Evolutionary conservation across 2,797 vertebrate genomes (phyloP).

Genomic region (Cirrhinus molitorella): DNA sequence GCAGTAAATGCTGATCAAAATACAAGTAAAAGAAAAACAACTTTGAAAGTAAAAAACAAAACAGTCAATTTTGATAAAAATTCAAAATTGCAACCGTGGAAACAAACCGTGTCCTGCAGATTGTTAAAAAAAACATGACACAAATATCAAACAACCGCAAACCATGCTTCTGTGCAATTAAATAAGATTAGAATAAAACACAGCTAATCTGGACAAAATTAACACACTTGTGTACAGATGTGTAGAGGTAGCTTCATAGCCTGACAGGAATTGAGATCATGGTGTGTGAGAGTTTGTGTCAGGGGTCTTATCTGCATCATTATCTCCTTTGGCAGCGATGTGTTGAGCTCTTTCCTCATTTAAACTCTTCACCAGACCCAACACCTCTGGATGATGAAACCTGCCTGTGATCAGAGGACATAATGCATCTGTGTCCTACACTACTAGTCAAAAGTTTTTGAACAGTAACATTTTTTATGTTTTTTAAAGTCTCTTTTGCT

Average conservation of each 20-base stretch:
- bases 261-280: slow-evolving; percentile 53
- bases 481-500: too few species aligned
- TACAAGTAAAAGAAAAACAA: not conserved
- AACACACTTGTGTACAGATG: slow-evolving; percentile 1
- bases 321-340: slow-evolving; percentile 57
- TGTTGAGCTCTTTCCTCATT: slow-evolving; percentile 82
- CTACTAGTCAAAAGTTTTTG: too few species aligned
- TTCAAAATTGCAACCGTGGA: slow-evolving; percentile 11
- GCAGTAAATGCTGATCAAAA: not conserved
- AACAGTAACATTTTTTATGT: too few species aligned
- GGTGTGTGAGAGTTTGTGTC: slow-evolving; percentile 45
- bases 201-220: not conserved
- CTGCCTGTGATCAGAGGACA: slow-evolving; percentile 79
- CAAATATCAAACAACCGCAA: not conserved
- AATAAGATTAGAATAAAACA: not conserved
- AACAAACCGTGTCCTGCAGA: not conserved
- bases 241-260: slow-evolving; percentile 21
- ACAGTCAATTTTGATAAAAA: not conserved
- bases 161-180: slow-evolving; percentile 14
- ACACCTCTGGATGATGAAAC: slow-evolving; percentile 90
- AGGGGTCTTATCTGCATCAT: slow-evolving; percentile 30
- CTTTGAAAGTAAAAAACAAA: not conserved
- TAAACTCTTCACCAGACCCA: slow-evolving; percentile 86
- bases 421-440: not conserved
- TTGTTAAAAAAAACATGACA: not conserved